Conservation (phyloP, 2,113 vertebrate genomes). For the Ceyx melanurus region DNA sequence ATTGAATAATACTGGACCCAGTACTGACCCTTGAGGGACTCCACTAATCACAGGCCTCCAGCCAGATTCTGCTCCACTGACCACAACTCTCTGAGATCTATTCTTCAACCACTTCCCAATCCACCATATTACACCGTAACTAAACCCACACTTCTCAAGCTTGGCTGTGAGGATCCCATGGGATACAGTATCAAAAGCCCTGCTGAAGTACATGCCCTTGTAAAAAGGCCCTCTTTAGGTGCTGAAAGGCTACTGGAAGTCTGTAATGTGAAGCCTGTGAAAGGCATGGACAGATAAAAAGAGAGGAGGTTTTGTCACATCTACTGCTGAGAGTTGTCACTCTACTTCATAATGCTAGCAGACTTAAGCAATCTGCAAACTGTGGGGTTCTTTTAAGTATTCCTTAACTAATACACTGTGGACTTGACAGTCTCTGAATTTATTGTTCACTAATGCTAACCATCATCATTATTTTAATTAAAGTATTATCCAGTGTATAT, state of each 20-base stretch:
- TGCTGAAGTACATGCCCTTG: neutral
- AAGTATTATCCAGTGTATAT: conserved; percentile 76
- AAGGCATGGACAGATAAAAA: neutral
- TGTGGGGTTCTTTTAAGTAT: neutral
- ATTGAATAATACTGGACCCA: no score
- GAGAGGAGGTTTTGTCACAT: neutral
- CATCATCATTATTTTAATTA: conserved; percentile 75
- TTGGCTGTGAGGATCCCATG: no score
- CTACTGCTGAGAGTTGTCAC: neutral
- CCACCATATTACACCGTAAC: no score
- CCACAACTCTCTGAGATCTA: no score
- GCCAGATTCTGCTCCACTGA: no score
- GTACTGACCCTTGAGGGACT: no score
- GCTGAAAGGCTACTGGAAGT: neutral
- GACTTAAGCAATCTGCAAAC: neutral
- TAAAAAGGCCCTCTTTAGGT: neutral
- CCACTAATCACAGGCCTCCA: no score
- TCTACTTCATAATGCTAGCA: neutral
- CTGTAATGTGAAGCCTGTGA: neutral
- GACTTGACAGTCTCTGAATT: conserved; percentile 71
- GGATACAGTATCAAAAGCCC: no score
- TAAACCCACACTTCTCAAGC: no score
- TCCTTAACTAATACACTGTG: conserved; percentile 51
- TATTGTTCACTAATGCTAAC: conserved; percentile 79
- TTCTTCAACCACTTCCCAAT: no score